Evolutionary conservation across 2,888 invertebrate species (phyloP).

Genomic region (Homarus gammarus): DNA sequence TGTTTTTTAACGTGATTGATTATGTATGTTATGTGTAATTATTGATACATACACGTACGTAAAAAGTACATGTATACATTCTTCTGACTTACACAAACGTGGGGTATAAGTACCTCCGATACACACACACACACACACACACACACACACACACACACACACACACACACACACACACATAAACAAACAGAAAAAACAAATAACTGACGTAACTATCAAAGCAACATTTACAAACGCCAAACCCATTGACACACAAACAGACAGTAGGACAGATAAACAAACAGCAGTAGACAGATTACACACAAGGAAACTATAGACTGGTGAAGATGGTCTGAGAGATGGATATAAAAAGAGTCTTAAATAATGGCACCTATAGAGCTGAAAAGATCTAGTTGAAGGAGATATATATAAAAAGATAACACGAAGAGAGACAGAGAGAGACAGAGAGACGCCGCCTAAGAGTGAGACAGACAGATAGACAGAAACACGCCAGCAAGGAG

Average conservation of each 20-base stretch:
- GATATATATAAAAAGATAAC: not conserved
- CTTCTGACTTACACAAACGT: too few relatives aligned
- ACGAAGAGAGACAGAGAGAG: not conserved
- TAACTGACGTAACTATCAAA: too few relatives aligned
- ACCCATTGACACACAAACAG: too few relatives aligned
- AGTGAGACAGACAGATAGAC: constrained; percentile 10
- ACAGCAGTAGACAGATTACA: not conserved
- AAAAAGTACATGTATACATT: too few relatives aligned
- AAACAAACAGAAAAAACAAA: not conserved
- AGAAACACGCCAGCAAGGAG: constrained; percentile 7
- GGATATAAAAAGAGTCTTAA: not conserved
- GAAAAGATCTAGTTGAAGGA: not conserved
- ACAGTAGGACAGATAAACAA: not conserved
- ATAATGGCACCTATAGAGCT: not conserved
- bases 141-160: too few relatives aligned
- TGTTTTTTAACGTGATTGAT: too few relatives aligned
- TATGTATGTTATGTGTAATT: not conserved
- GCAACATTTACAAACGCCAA: too few relatives aligned
- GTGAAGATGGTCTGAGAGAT: not conserved
- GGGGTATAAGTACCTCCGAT: not conserved
- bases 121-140: not conserved
- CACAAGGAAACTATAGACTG: not conserved
- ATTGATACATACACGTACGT: too few relatives aligned
- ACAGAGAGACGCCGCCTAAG: not conserved
- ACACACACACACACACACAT: too few relatives aligned